phyloP scores from a whole-genome alignment of 2,797 vertebrate species.

The Lepus oiostolus region DNA sequence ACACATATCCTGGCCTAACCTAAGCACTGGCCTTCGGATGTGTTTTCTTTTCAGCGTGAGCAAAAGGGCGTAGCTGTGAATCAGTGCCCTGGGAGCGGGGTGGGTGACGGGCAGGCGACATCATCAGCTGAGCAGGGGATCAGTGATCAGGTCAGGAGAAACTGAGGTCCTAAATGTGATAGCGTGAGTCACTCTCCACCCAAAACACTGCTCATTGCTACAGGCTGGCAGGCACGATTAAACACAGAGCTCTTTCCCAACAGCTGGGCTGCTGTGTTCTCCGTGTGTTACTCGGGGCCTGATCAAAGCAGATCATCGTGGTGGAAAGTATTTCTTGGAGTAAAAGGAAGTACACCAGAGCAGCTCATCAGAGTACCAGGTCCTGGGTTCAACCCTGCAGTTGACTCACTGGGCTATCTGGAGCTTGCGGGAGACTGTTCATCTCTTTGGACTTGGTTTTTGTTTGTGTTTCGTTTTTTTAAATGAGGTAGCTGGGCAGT shows the following conservation, averaged over 20 bases:
- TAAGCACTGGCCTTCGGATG: not conserved
- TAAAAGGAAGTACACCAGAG: not conserved
- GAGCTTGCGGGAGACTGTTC: slow-evolving; percentile 16
- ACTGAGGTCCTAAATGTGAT: not conserved
- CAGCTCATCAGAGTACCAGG: not conserved
- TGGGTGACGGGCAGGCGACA: not conserved
- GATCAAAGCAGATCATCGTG: not conserved
- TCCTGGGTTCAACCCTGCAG: not conserved
- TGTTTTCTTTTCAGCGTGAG: not conserved
- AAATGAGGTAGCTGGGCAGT: slow-evolving; percentile 39
- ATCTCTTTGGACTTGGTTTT: not conserved
- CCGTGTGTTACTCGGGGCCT: not conserved
- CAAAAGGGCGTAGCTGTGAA: not conserved
- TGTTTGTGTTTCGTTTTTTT: not conserved
- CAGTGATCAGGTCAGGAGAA: not conserved
- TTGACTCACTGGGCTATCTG: not conserved
- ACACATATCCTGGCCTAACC: not conserved
- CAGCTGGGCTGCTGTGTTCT: not conserved
- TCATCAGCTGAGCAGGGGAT: not conserved
- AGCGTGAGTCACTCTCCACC: not conserved
- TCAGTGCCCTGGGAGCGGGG: not conserved
- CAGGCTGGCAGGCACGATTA: not conserved
- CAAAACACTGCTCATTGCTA: not conserved
- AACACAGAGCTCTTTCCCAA: not conserved
- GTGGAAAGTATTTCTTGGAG: not conserved